Evolutionary conservation across 2,888 invertebrate genomes (phyloP).

Genomic region (Digitonthophagus gazella): DNA sequence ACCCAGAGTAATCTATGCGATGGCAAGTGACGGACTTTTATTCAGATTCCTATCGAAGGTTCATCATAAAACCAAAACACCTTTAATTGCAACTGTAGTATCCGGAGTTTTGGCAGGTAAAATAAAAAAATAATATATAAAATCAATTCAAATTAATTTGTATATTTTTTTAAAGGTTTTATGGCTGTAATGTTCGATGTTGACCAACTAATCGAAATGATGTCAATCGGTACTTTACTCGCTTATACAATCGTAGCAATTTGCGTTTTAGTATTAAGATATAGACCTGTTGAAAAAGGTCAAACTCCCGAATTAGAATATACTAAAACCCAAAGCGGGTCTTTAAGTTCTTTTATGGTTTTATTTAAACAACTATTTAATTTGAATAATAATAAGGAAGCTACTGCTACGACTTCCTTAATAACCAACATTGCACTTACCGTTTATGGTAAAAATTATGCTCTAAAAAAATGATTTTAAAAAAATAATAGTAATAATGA

Average conservation of each 20-base stretch:
- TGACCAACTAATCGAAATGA: constrained; percentile 91
- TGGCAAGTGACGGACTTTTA: constrained; percentile 85
- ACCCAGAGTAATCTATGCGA: constrained; percentile 85
- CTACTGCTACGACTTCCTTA: constrained; percentile 61
- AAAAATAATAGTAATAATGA: constrained; percentile 28
- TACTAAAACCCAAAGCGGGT: constrained; percentile 11
- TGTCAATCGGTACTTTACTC: constrained; percentile 89
- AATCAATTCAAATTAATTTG: constrained; percentile 12
- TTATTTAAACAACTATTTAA: constrained; percentile 63
- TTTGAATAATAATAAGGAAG: constrained; percentile 66
- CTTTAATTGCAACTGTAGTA: constrained; percentile 71
- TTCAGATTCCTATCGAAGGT: constrained; percentile 72
- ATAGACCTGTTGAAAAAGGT: background rate
- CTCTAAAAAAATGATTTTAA: background rate
- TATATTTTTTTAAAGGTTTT: constrained; percentile 57
- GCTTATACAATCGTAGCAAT: constrained; percentile 92
- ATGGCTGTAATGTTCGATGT: constrained; percentile 90
- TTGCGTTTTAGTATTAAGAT: constrained; percentile 71
- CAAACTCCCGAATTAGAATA: constrained; percentile 17
- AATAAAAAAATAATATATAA: too few species aligned
- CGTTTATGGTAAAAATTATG: constrained; percentile 53
- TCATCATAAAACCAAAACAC: constrained; percentile 73
- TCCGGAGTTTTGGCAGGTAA: constrained; percentile 74
- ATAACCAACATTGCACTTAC: constrained; percentile 64
- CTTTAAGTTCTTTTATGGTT: constrained; percentile 31